phyloP scores from a whole-genome alignment of 2,113 vertebrate species.

The Nibea coibor region DNA sequence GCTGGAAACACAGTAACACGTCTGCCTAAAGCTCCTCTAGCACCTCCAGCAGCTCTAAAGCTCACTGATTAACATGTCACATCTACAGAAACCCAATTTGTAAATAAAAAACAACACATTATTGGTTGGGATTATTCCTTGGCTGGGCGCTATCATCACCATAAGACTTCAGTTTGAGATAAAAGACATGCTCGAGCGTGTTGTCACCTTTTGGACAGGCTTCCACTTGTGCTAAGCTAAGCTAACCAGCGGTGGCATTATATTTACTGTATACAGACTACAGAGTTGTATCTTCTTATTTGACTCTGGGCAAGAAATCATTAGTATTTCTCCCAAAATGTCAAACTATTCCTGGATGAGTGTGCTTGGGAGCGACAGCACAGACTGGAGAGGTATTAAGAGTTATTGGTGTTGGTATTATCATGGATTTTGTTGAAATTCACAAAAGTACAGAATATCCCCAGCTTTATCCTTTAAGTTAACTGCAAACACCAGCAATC shows the following conservation, averaged over 20 bases:
- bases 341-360: not conserved
- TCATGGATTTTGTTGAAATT: not conserved
- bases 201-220: not conserved
- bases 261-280: not conserved
- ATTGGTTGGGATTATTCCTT: too few relatives aligned
- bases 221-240: not conserved
- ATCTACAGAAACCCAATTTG: too few relatives aligned
- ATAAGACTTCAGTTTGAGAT: too few relatives aligned
- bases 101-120: too few relatives aligned
- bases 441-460: not conserved
- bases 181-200: not conserved
- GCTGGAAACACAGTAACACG: not conserved
- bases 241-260: not conserved
- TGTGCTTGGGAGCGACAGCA: not conserved
- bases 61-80: too few relatives aligned
- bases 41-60: too few relatives aligned
- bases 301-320: not conserved
- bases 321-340: not conserved
- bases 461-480: not conserved
- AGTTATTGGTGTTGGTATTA: conserved; percentile 12
- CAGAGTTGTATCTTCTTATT: not conserved
- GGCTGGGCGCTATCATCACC: not conserved
- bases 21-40: too few relatives aligned
- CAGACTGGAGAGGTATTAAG: not conserved
- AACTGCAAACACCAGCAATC: not conserved